phyloP scores from a whole-genome alignment of 2,797 vertebrate species.

The Perodicticus potto region DNA sequence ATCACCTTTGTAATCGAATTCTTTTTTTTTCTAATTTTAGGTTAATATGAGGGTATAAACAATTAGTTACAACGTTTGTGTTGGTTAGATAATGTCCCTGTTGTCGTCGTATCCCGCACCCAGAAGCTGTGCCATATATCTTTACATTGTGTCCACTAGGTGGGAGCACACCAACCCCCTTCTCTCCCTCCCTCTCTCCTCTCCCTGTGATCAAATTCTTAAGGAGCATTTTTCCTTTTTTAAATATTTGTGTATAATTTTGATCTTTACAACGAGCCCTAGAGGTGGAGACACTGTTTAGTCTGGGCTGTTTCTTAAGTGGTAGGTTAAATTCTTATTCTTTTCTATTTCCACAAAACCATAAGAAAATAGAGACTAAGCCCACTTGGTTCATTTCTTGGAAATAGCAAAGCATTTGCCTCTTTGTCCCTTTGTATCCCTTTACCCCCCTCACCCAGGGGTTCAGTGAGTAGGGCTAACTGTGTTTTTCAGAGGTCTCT shows the following conservation, averaged over 20 bases:
- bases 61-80: no score
- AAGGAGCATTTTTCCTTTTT: not conserved
- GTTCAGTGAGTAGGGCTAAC: not conserved
- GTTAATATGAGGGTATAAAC: no score
- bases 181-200: no score
- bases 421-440: not conserved
- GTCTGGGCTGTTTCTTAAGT: constrained; percentile 42
- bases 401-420: not conserved
- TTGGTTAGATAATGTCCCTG: no score
- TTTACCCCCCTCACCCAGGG: not conserved
- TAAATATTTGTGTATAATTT: not conserved
- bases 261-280: not conserved
- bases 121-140: no score
- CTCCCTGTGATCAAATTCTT: not conserved
- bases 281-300: not conserved
- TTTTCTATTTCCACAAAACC: constrained; percentile 16
- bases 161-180: no score
- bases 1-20: not conserved
- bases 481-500: not conserved
- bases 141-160: no score
- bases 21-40: not conserved
- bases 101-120: no score
- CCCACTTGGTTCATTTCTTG: not conserved
- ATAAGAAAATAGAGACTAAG: not conserved
- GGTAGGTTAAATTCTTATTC: not conserved